These are phyloP conservation scores for Phenganax stokvisi DNA, from an alignment of 92 coral and sea anemone species.

Conservation along the genomic window DNA sequence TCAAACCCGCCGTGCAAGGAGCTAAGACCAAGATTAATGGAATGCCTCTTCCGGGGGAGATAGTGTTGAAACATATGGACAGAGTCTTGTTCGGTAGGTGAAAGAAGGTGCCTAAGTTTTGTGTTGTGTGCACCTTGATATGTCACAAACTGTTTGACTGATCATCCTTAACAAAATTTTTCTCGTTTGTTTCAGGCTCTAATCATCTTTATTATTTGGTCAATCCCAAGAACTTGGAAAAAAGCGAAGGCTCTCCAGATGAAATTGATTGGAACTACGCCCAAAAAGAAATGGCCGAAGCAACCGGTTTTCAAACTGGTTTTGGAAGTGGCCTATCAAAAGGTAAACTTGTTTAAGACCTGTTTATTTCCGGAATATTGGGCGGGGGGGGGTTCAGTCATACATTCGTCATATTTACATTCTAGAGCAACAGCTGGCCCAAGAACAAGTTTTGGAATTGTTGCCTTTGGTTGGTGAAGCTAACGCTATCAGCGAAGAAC, in stretches of 20 bases:
- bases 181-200: constrained; percentile 56
- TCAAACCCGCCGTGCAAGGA: constrained; percentile 87
- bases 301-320: constrained; percentile 94
- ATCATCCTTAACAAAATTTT: background rate
- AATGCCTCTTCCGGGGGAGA: constrained; percentile 90
- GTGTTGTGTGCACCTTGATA: too few species aligned
- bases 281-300: constrained; percentile 94
- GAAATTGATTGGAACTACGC: constrained; percentile 90
- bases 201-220: constrained; percentile 80
- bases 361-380: background rate
- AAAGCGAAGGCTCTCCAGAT: constrained; percentile 92
- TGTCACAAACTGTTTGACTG: background rate
- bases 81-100: constrained; percentile 87
- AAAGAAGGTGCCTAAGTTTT: too few species aligned
- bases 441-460: constrained; percentile 88
- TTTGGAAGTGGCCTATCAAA: constrained; percentile 81
- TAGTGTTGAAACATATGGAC: constrained; percentile 82
- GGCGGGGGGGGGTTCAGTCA: background rate
- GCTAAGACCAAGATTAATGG: constrained; percentile 97
- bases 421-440: constrained; percentile 88
- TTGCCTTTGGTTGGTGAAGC: constrained; percentile 94
- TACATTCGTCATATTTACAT: background rate
- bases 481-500: constrained; percentile 96
- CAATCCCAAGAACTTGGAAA: constrained; percentile 68
- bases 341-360: constrained; percentile 48